Evolutionary conservation across 30 jellyfish, hydroid and myxozoan genomes (phyloP).

Genomic region (Hydra vulgaris): DNA sequence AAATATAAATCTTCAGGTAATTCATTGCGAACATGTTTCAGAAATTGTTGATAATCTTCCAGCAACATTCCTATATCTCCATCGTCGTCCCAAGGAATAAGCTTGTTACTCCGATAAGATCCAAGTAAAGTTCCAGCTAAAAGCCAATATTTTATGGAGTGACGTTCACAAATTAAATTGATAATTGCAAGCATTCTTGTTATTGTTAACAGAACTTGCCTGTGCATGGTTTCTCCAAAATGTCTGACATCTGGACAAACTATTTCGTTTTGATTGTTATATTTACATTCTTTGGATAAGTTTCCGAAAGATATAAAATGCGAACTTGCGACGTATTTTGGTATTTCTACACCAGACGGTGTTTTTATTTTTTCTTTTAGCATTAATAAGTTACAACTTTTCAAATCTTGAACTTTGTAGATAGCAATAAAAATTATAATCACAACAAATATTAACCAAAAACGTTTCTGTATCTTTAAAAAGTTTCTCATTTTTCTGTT

Average conservation of each 20-base stretch:
- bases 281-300: neutral
- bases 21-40: slow-evolving; percentile 42
- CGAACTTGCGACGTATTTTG: neutral
- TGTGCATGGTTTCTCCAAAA: slow-evolving; percentile 58
- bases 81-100: slow-evolving; percentile 88
- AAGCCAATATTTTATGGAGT: slow-evolving; percentile 15
- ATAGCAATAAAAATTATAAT: too few relatives aligned
- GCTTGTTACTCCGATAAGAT: slow-evolving; percentile 31
- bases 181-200: slow-evolving; percentile 42
- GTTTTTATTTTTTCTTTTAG: neutral
- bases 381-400: neutral
- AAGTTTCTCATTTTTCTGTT: too few relatives aligned
- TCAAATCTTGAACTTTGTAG: too few relatives aligned
- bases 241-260: slow-evolving; percentile 75
- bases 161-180: slow-evolving; percentile 43
- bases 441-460: too few relatives aligned
- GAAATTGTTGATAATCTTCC: slow-evolving; percentile 20
- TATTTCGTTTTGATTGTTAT: neutral
- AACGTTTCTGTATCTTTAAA: too few relatives aligned
- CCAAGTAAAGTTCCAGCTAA: slow-evolving; percentile 68
- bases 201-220: slow-evolving; percentile 67
- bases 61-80: slow-evolving; percentile 61
- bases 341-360: neutral
- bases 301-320: neutral
- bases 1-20: slow-evolving; percentile 71